Base-by-base conservation (phyloP, 2,113 vertebrate genomes). In the Poicephalus gulielmi region DNA sequence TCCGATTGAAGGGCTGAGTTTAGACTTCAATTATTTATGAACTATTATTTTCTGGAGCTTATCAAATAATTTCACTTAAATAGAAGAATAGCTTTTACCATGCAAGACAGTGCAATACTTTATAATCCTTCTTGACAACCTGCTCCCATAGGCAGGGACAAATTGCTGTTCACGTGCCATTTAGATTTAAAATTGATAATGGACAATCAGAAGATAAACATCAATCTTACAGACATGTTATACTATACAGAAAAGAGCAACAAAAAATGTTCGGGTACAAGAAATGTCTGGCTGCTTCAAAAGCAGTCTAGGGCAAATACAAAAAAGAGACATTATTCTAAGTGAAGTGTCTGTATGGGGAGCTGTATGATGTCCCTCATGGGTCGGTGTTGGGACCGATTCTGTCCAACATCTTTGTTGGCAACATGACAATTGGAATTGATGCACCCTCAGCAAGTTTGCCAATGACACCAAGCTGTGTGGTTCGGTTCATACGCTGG, bases 31-130 rank as follows among this genome's bases (percentile, higher is more conserved):
- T 92, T 94, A 91, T 94, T 94, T 94, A 96, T 91, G 81, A 94
- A 76, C 86, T 94, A 92, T 92, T 92, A 83, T 63, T 92, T 89
- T 89, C 78, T 81, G 27, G 31, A 90, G 83, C 62, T 93, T 93
- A 96, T 93, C 60, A 94, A 94, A 97, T 89, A 94, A 95, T 95
- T 93, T 60, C 86, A 94, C 69, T 80, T 82, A 63, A 92, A 87
- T 4, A 92, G 88, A 37, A 82, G 62, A 92, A 90, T 46, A 84
- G 86, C 37, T 96, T 92, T 91, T 79, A 82, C 80, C 57, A 41
- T 2, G 28, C 37, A 87, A 86, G 66, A 49, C 77, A 87, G 49
- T 59, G 83, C 37, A 68, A 91, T 86, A 52, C 41, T 86, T 88
- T 39, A 86, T 35, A 84, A 71, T 75, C 63, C n/a, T 39, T 57